These are phyloP conservation scores for Heliconius eleuchia DNA, from an alignment of 1,140 invertebrate species.

Conservation along the genomic window DNA sequence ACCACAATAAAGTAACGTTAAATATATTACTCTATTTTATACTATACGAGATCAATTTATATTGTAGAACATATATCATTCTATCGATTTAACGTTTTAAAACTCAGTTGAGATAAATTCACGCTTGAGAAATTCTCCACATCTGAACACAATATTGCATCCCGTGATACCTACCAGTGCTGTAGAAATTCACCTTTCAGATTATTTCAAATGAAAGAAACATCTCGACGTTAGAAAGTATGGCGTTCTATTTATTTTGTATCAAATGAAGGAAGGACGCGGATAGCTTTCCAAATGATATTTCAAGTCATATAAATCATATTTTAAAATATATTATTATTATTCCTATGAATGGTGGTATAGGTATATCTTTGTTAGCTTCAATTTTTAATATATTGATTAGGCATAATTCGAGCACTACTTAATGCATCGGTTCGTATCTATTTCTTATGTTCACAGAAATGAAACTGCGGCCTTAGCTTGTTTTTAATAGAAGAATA, in stretches of 20 bases:
- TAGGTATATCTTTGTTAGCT: too few species aligned
- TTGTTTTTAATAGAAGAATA: too few species aligned
- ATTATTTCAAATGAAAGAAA: background rate
- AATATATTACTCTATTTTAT: too few species aligned
- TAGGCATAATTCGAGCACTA: too few species aligned
- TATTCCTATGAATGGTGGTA: background rate
- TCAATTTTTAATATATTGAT: too few species aligned
- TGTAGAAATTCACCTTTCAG: background rate
- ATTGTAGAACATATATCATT: too few species aligned
- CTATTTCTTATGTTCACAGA: too few species aligned
- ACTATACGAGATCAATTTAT: too few species aligned
- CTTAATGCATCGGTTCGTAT: too few species aligned
- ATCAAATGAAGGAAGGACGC: background rate
- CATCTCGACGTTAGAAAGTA: background rate
- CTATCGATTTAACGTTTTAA: background rate
- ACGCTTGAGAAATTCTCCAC: background rate
- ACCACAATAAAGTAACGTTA: too few species aligned
- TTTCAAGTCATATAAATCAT: background rate
- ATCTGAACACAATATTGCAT: background rate
- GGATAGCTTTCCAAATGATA: background rate
- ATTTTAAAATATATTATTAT: background rate
- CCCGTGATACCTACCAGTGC: background rate
- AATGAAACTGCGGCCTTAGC: too few species aligned
- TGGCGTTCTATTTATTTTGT: background rate
- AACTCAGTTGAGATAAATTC: background rate